Evolutionary conservation across 2,888 invertebrate genomes (phyloP), one percentile per base, ranked within the genome.

Genomic region (Eumacrocentrus americanus): DNA sequence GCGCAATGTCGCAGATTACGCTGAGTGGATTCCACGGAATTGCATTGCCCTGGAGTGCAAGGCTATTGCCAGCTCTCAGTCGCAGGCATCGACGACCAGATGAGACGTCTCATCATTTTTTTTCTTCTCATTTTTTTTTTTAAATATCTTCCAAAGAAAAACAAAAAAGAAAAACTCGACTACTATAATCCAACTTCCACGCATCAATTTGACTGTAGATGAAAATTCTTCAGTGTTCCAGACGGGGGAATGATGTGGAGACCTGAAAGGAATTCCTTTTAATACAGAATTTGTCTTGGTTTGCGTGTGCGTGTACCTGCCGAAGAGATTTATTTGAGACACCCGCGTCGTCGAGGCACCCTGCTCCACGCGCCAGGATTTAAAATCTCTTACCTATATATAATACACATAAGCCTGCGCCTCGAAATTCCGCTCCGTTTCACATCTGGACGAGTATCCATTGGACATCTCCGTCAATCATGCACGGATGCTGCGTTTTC

Each of bases 21-120:
- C 66, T 71, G 70, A 74, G 73, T 73, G 70, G 73, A 72, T 74
- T 74, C 73, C 70, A 62, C 63, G 72, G 70, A 73, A 74, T 72
- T 70, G 71, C 70, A 68, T 67, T 68, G 67, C 62, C 58, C 63
- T 53, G 62, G 63, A 62, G 40, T 47, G 54, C 62, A 57, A 63
- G 58, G 58, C 40, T 16, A 29, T 51, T 53, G n/a, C n/a, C n/a
- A n/a, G n/a, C n/a, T n/a, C n/a, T n/a, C n/a, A n/a, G n/a, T 29
- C 9, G 29, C 29, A 29, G 29, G 29, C 29, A 29, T 29, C 29
- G 9, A 29, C 29, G 29, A 4, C 5, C 4, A 4, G 29, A 29
- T 29, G 29, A 29, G 29, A 9, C 29, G 29, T 9, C 5, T 29
- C 29, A 4, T 29, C 5, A 29, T 29, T 29, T 29, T 29, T 29